These are phyloP conservation scores for Caenorhabditis sp. DNA, from an alignment of 2,888 invertebrate genomes.

Conservation along the genomic window DNA sequence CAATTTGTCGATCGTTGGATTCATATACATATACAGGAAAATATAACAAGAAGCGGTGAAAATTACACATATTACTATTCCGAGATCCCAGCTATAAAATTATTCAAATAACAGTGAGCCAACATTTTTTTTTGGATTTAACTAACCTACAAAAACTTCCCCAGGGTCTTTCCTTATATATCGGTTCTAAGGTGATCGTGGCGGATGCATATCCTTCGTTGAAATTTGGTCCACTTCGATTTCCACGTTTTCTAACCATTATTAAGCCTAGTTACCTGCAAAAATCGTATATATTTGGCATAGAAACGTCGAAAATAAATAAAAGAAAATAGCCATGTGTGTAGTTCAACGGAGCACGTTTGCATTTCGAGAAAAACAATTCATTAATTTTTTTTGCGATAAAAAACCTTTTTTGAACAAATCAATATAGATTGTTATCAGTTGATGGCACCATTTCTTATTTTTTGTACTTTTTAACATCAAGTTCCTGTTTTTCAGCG, in stretches of 20 bases:
- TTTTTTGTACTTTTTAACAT: constrained; percentile 9
- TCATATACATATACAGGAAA: constrained; percentile 18
- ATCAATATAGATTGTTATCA: background rate
- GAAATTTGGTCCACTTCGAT: background rate
- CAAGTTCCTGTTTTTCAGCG: constrained; percentile 20
- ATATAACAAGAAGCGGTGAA: constrained; percentile 17
- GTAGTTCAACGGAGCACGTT: constrained; percentile 13
- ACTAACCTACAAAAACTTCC: background rate
- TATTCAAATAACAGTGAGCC: background rate
- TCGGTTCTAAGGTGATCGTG: background rate
- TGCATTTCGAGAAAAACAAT: background rate
- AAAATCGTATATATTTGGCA: background rate
- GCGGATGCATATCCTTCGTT: constrained; percentile 3
- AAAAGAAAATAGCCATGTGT: background rate
- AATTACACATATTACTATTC: constrained; percentile 9
- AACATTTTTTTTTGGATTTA: background rate
- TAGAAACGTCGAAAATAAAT: background rate
- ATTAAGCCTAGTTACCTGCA: background rate
- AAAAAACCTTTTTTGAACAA: background rate
- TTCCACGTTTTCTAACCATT: background rate
- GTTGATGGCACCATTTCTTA: constrained; percentile 2
- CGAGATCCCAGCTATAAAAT: constrained; percentile 15
- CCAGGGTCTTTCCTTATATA: background rate
- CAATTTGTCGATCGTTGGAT: constrained; percentile 29
- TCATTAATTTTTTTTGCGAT: background rate